Percentiles rank a stretch among this genome's conserved stretches.
These are phyloP conservation scores for Anoplophora glabripennis DNA, from an alignment of 1,140 invertebrate species.

Conservation along the genomic window DNA sequence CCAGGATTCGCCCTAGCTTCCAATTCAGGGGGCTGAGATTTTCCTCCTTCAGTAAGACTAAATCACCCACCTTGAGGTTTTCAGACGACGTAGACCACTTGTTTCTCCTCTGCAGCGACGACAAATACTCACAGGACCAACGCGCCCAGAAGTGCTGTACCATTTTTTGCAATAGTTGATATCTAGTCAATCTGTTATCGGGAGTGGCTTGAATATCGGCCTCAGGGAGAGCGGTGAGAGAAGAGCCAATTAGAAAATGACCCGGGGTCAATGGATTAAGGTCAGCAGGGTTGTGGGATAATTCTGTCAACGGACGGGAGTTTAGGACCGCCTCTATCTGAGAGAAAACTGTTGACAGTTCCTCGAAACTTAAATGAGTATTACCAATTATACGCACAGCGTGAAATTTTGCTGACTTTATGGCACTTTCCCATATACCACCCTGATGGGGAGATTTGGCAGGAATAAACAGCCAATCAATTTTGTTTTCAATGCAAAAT, in stretches of 20 bases:
- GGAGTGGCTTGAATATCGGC: background rate
- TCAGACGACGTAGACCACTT: background rate
- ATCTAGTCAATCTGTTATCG: background rate
- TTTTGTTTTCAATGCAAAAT: constrained; percentile 16
- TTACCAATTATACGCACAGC: constrained; percentile 14
- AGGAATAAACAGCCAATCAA: constrained; percentile 47
- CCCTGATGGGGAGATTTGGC: constrained; percentile 44
- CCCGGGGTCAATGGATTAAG: background rate
- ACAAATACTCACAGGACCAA: no score
- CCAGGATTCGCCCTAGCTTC: no score
- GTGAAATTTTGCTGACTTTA: constrained; percentile 27
- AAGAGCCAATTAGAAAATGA: no score
- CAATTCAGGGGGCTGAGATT: constrained; percentile 32
- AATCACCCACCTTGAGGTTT: background rate
- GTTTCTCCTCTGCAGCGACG: no score
- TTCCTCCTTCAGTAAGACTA: constrained; percentile 34
- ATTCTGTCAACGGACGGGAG: constrained; percentile 4
- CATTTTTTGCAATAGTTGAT: no score
- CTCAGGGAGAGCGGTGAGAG: background rate
- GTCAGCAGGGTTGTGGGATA: background rate
- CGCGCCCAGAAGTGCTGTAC: no score
- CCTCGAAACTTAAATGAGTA: background rate
- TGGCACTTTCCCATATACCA: constrained; percentile 42
- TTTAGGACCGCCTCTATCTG: background rate
- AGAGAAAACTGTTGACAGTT: constrained; percentile 5